These are phyloP conservation scores for Apostichopus californicus DNA, from an alignment of 35 echinoderm and acorn worm species.

Conservation along the genomic window DNA sequence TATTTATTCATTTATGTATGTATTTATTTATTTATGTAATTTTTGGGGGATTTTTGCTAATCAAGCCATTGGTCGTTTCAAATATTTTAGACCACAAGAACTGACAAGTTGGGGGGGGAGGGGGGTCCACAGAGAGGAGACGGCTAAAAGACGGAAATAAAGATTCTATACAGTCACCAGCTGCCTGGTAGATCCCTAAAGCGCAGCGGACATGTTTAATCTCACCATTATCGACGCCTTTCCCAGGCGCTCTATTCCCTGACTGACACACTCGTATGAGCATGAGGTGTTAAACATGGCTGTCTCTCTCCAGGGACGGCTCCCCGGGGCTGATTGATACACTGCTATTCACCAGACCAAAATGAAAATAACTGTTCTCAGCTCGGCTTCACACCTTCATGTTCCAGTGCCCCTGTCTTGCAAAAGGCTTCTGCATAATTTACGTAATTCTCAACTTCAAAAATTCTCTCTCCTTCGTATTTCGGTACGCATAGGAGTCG, in stretches of 20 bases:
- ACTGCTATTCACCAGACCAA: constrained; percentile 52
- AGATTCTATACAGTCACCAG: background rate
- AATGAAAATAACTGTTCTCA: constrained; percentile 57
- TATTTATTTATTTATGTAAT: too few relatives aligned
- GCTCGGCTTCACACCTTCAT: constrained; percentile 59
- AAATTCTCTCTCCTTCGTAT: constrained; percentile 20
- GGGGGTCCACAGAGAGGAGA: background rate
- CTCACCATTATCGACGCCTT: constrained; percentile 45
- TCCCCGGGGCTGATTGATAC: constrained; percentile 60
- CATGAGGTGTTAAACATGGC: constrained; percentile 65
- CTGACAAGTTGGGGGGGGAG: background rate
- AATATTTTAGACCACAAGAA: background rate
- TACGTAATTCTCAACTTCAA: constrained; percentile 49
- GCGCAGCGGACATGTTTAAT: constrained; percentile 44
- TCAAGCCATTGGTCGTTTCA: background rate
- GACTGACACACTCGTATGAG: constrained; percentile 61
- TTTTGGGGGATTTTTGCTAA: background rate
- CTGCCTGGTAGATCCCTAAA: constrained; percentile 34
- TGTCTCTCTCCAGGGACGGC: constrained; percentile 28
- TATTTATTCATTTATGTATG: too few relatives aligned
- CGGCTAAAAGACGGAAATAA: background rate
- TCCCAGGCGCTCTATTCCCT: constrained; percentile 30
- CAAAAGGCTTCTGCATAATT: constrained; percentile 66
- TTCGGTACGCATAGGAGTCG: constrained; percentile 10
- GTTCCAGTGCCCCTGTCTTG: constrained; percentile 51